A percentile compares a stretch with the other conserved stretches of the same genome.
phyloP scores from a whole-genome alignment of 2,797 vertebrate species.

The Gambelia wislizenii region DNA sequence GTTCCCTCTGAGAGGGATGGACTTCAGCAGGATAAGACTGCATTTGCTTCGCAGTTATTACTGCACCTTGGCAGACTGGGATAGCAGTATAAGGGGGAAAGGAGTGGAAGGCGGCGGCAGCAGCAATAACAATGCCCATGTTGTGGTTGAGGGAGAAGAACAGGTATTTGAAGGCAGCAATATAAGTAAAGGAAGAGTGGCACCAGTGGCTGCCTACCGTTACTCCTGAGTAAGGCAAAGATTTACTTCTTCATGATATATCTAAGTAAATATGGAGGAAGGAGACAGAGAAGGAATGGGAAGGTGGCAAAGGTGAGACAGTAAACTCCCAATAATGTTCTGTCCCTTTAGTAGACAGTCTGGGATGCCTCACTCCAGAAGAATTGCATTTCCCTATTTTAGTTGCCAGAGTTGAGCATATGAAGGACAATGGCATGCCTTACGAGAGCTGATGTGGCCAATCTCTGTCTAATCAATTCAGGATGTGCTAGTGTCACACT shows the following conservation, averaged over 20 bases:
- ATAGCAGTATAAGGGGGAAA: not conserved
- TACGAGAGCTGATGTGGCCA: conserved; percentile 32
- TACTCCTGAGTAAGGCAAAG: conserved; percentile 15
- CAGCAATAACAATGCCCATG: not conserved
- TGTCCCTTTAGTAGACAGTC: conserved; percentile 21
- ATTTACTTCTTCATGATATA: not conserved
- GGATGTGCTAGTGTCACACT: conserved; percentile 45
- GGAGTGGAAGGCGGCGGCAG: not conserved
- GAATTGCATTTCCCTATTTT: conserved; percentile 29
- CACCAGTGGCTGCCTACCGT: not conserved
- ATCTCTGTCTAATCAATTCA: conserved; percentile 29
- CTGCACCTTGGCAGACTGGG: not conserved
- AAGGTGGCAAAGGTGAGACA: not conserved
- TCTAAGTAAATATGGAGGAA: not conserved
- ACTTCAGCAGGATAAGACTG: too few species aligned
- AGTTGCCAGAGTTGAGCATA: conserved; percentile 16
- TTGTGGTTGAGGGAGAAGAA: not conserved
- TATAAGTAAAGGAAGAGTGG: not conserved
- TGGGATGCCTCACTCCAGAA: conserved; percentile 35
- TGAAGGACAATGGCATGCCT: conserved; percentile 14
- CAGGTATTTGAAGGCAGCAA: not conserved
- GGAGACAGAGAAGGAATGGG: not conserved
- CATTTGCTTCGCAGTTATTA: not conserved
- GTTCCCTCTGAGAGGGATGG: not conserved
- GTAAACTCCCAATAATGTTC: not conserved